Evolutionary conservation across 2,113 vertebrate genomes (phyloP).

Genomic region (Tenebrosternarchus preto): DNA sequence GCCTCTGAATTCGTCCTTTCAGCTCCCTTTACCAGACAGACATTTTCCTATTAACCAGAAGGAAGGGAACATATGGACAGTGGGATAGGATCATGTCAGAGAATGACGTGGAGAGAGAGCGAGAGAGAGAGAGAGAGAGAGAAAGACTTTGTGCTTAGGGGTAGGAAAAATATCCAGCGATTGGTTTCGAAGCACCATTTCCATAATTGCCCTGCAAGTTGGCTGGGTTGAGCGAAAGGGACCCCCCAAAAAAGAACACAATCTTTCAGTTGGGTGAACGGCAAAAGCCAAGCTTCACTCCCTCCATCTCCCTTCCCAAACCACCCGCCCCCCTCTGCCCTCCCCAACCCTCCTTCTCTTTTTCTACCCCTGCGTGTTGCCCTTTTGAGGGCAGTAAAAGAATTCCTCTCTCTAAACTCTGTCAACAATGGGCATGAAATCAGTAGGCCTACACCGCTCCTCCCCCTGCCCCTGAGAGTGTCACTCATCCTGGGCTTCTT

Average conservation of each 20-base stretch:
- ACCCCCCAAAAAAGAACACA: conserved; percentile 82
- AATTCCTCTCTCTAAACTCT: conserved; percentile 81
- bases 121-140: conserved; percentile 47
- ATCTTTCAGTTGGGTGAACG: conserved; percentile 92
- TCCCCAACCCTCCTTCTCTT: conserved; percentile 59
- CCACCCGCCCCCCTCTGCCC: conserved; percentile 16
- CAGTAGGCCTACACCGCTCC: conserved; percentile 75
- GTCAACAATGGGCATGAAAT: conserved; percentile 89
- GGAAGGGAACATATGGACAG: conserved; percentile 57
- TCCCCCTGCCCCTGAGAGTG: conserved; percentile 73
- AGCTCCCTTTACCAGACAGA: conserved; percentile 45
- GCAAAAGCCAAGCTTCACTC: conserved; percentile 79
- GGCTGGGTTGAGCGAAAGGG: conserved; percentile 87
- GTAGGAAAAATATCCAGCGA: conserved; percentile 66
- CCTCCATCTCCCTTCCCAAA: not conserved
- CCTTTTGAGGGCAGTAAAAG: conserved; percentile 82
- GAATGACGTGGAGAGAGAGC: conserved; percentile 56
- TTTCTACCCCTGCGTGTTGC: conserved; percentile 88
- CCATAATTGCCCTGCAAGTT: conserved; percentile 99
- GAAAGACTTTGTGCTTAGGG: conserved; percentile 8
- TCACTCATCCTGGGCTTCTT: conserved; percentile 81
- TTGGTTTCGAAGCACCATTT: conserved; percentile 94
- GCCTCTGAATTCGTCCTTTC: conserved; percentile 36
- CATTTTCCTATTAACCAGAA: conserved; percentile 48
- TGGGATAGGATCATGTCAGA: conserved; percentile 61